Evolutionary conservation across 2,888 invertebrate species (phyloP), one percentile per base, ranked within the genome.

Genomic region (Leuctra nigra): DNA sequence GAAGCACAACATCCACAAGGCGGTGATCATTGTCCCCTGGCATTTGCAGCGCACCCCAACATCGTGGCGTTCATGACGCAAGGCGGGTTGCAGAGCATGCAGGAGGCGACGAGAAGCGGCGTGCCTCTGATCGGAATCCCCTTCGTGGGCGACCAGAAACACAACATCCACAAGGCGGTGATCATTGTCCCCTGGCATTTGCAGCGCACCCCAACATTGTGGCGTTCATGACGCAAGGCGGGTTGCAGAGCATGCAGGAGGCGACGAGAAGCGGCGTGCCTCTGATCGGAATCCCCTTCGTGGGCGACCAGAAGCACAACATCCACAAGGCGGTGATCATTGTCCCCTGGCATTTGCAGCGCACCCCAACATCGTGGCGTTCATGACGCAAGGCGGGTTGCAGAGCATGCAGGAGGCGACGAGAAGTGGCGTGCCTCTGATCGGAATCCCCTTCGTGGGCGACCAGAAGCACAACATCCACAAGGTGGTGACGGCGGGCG

Each of bases 301-400:
- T 11, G 11, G 29, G 7, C 6, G 6, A 29, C 29, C 29, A 29
- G 7, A 6, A 29, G 29, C n/a, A 29, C 11, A 29, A 29, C 29
- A 7, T 7, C 29, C 6, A 29, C 11, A 11, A 6, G 29, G 7
- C 6, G 7, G 29, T 11, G 29, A 6, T 29, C 29, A 7, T 29
- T 29, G n/a, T n/a, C n/a, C n/a, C n/a, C n/a, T n/a, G n/a, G n/a
- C n/a, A n/a, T n/a, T 56, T 58, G 7, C 55, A 61, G 63, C 58
- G 1, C 63, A 63, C 56, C 58, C 60, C 6, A 63, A 63, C 18
- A 46, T 59, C 25, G 48, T 44, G 16, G 35, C 59, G 4, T 63
- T 63, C 53, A 58, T 63, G n/a, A 63, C 57, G 6, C 63, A 63
- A 60, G 63, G 61, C 11, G 63, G 63, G 6, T 47, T 62, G 24